Evolutionary conservation across 2,888 invertebrate species (phyloP), one percentile per base, ranked within the genome.

Genomic region (Bimastos eiseni): DNA sequence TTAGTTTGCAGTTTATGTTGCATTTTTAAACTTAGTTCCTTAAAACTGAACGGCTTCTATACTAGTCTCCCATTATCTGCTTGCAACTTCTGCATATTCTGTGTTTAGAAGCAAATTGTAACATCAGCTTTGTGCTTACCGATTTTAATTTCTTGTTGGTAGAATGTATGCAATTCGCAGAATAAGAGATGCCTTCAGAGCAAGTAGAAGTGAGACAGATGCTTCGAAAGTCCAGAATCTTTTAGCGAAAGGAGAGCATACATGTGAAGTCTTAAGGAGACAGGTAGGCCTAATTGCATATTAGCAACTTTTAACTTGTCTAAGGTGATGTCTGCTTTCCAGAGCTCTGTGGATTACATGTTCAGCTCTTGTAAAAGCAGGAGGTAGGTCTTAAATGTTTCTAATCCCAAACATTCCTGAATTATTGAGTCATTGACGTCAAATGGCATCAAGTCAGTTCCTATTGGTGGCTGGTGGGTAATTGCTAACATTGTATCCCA

Each of bases 161-260:
- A 90, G 90, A 44, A 86, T 88, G 90, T 90, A 88, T 34, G 90
- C 90, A 5, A 33, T 90, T 24, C 36, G 90, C 44, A 90, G 86
- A 88, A 83, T 90, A 49, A 90, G 84, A 37, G 83, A 90, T 44
- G 90, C 36, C 36, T 90, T 90, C 33, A 37, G 88, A 19, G 44
- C 21, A 4, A 41, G 38, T 44, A n/a, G 21, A 44, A 33, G 84
- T 37, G 90, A 90, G 24, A 88, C 90, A 38, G 90, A 90, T 38
- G 83, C 44, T 88, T 38, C 88, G 33, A 86, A 88, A 44, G 49
- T 90, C 19, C 86, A 90, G 41, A 37, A 44, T 86, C 88, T 88
- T 38, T 33, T 86, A 44, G 86, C 84, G 30, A 49, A 44, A 34
- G 90, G 84, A 30, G 83, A 90, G 38, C 84, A 90, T 34, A 49